Evolutionary conservation across 2,113 vertebrate species (phyloP).

Genomic region (Ascaphus truei): DNA sequence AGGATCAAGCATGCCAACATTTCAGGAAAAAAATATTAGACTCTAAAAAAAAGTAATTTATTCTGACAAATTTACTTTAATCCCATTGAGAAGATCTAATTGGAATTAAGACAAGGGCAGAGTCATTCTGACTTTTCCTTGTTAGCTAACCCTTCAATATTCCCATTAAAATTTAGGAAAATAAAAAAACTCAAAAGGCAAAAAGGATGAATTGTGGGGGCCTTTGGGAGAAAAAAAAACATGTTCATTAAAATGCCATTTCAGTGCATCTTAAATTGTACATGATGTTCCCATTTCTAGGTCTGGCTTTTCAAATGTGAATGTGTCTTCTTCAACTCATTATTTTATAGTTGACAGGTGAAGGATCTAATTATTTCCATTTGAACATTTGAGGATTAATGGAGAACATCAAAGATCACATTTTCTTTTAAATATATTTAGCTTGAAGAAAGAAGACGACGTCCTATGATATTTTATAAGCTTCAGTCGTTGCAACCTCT

Average conservation of each 20-base stretch:
- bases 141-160: too few relatives aligned
- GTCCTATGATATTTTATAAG: background rate
- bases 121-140: too few relatives aligned
- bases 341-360: constrained; percentile 19
- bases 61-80: too few relatives aligned
- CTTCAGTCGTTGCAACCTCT: background rate
- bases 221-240: constrained; percentile 1
- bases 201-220: background rate
- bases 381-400: background rate
- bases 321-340: background rate
- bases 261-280: constrained; percentile 20
- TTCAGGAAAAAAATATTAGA: too few relatives aligned
- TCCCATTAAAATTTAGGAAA: too few relatives aligned
- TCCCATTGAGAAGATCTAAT: too few relatives aligned
- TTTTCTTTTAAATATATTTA: background rate
- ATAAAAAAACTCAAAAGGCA: background rate
- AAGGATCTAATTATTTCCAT: constrained; percentile 21
- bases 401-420: background rate
- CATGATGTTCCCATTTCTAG: constrained; percentile 5
- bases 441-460: background rate
- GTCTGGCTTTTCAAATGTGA: background rate
- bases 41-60: too few relatives aligned
- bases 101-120: too few relatives aligned
- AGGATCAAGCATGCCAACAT: too few relatives aligned
- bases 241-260: constrained; percentile 14